Evolutionary conservation across 2,113 vertebrate genomes (phyloP), one percentile per base, ranked within the genome.

Genomic region (Passer montanus): DNA sequence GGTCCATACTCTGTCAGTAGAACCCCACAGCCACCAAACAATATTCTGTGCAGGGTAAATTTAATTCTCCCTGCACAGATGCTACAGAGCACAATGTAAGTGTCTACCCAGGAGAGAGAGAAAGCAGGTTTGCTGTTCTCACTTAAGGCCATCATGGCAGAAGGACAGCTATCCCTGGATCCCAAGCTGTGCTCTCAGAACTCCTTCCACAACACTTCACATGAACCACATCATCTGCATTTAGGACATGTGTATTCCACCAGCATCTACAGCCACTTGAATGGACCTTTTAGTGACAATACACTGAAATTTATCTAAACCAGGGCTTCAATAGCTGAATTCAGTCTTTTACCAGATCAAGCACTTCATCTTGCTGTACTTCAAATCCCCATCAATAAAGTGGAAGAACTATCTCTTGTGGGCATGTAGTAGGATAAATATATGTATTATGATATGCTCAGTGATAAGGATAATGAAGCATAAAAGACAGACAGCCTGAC

Each of bases 401-500:
- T 23, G 33, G 68, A 91, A 87, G 67, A 33, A 26, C 39, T 67
- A 37, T 37, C 3, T 11, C 49, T 88, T 2, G 0, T 3, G 20
- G 55, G 27, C 67, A 73, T 33, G 13, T 33, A 73, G 44, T 15
- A 87, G 70, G 49, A 83, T 72, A 90, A 93, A 88, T 93, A 41
- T 7, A 79, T 33, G 20, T 50, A 64, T 69, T 72, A 80, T 82
- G 73, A 84, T 81, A 81, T 46, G 53, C 49, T 90, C 37, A 39
- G 33, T 94, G 66, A 84, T 88, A 81, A 84, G 19, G 58, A 79
- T 74, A 95, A 96, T 18, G 64, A 90, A 94, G 72, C 60, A 84
- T 50, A 56, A n/a, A 86, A 93, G 50, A 68, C 50, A 86, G 90
- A 72, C 44, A 91, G 70, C 28, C 24, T 87, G 60, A 94, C 68